These are phyloP conservation scores for Nasonia vitripennis DNA, from an alignment of 1,140 invertebrate genomes.

Conservation along the genomic window DNA sequence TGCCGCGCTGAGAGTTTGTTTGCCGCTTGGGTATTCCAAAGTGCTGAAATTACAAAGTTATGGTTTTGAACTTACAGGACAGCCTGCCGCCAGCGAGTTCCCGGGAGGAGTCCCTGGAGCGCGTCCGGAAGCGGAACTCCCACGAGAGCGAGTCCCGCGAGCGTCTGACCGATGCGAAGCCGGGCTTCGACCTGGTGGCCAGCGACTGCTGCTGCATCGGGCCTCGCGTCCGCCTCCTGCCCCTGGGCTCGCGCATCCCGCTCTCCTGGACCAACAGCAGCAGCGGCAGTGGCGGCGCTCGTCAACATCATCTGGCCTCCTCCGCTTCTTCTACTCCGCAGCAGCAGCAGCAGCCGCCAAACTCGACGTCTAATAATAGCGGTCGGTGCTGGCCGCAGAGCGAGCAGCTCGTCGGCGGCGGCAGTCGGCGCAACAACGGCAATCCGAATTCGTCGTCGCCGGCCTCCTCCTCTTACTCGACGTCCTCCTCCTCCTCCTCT, in stretches of 20 bases:
- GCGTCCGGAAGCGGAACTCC: constrained; percentile 59
- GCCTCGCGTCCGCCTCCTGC: constrained; percentile 64
- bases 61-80: constrained; percentile 57
- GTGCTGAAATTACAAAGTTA: too few species aligned
- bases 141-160: constrained; percentile 63
- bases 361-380: constrained; percentile 70
- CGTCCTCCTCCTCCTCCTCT: constrained; percentile 64
- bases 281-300: constrained; percentile 26
- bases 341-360: constrained; percentile 50
- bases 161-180: constrained; percentile 61
- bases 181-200: constrained; percentile 59
- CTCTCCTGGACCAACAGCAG: constrained; percentile 42
- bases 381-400: constrained; percentile 61
- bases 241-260: constrained; percentile 62
- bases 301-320: constrained; percentile 42
- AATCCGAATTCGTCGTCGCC: constrained; percentile 57
- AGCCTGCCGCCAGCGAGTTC: constrained; percentile 61
- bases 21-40: too few species aligned
- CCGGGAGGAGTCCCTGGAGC: constrained; percentile 63
- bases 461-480: constrained; percentile 60
- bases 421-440: constrained; percentile 52
- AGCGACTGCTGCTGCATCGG: constrained; percentile 72
- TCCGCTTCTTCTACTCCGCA: constrained; percentile 21
- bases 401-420: constrained; percentile 54
- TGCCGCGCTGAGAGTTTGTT: neutral